Conservation (phyloP, 2,888 invertebrate genomes). For the Bursaphelenchus okinawaensis region DNA sequence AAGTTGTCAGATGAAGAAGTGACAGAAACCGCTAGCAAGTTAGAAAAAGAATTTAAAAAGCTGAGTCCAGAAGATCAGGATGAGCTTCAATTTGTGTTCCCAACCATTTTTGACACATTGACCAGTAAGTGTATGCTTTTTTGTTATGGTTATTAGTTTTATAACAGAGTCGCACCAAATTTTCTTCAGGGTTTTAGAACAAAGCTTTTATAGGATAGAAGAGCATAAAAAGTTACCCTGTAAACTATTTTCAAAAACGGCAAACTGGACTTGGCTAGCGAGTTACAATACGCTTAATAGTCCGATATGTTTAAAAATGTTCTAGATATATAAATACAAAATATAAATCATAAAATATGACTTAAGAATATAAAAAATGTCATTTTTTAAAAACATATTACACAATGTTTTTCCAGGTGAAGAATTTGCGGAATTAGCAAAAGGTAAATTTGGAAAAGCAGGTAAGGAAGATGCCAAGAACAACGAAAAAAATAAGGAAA, state of each 20-base stretch:
- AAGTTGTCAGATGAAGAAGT: neutral
- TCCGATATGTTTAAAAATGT: neutral
- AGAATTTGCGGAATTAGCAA: neutral
- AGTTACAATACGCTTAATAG: no score
- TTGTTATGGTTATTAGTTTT: neutral
- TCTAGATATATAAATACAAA: neutral
- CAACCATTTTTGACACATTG: neutral
- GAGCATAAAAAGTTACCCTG: no score
- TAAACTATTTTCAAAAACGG: no score
- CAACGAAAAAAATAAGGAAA: no score
- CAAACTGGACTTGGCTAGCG: no score
- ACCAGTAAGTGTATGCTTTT: neutral
- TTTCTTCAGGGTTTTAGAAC: neutral
- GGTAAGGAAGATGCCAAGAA: no score
- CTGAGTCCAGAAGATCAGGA: neutral
- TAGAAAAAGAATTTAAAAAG: neutral
- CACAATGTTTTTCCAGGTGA: neutral
- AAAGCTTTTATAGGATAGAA: no score
- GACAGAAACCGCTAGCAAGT: neutral
- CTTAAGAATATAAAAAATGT: neutral
- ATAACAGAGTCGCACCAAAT: neutral
- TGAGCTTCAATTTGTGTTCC: neutral
- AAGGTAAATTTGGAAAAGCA: neutral
- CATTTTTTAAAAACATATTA: neutral
- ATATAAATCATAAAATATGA: neutral